A percentile compares a stretch with the other conserved stretches of the same genome.
These are phyloP conservation scores for Diachasmimorpha longicaudata DNA, from an alignment of 1,140 invertebrate genomes.

Conservation along the genomic window DNA sequence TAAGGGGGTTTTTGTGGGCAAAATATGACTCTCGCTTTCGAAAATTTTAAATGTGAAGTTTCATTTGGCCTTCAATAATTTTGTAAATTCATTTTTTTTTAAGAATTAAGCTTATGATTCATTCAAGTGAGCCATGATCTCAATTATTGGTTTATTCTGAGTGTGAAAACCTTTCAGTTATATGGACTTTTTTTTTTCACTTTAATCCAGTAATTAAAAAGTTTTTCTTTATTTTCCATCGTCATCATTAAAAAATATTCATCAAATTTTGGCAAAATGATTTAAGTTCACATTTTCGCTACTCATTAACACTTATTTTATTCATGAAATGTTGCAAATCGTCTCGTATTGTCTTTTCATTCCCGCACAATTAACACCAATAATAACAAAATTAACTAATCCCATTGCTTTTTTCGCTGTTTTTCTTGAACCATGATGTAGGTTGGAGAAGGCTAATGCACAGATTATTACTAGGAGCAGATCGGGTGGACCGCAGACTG, in stretches of 20 bases:
- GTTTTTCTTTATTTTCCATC: no score
- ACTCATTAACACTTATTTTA: no score
- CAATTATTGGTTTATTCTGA: no score
- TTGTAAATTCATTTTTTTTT: no score
- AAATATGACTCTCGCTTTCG: constrained; percentile 9
- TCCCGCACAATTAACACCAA: background rate
- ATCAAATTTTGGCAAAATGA: background rate
- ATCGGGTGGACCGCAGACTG: constrained; percentile 69
- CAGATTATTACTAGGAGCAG: constrained; percentile 77
- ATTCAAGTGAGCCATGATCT: no score
- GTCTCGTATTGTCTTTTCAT: background rate
- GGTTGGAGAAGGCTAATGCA: constrained; percentile 70
- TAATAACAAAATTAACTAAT: background rate
- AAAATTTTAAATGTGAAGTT: background rate
- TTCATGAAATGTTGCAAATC: no score
- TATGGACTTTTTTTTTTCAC: no score
- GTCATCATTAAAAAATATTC: background rate
- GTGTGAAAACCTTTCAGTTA: no score
- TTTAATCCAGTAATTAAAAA: no score
- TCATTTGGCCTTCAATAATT: no score
- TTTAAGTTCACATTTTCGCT: background rate
- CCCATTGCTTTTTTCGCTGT: background rate
- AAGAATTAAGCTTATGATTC: no score
- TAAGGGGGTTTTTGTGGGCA: constrained; percentile 49
- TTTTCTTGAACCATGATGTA: constrained; percentile 60